These are phyloP conservation scores for Chrysotoxum bicinctum DNA, from an alignment of 2,888 invertebrate genomes.

Conservation along the genomic window DNA sequence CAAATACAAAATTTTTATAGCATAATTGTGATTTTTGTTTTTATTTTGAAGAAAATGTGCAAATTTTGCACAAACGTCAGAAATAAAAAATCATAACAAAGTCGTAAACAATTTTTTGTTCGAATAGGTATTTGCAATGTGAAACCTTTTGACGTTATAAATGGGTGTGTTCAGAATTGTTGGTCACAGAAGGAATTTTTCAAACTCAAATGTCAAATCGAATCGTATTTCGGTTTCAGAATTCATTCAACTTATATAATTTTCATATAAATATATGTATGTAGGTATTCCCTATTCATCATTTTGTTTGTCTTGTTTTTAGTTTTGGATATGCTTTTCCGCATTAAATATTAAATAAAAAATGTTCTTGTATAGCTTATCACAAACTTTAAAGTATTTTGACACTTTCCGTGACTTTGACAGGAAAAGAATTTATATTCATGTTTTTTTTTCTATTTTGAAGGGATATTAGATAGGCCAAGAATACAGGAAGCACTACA, in stretches of 20 bases:
- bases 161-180: slow-evolving; percentile 9
- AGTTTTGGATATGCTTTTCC: neutral
- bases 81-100: slow-evolving; percentile 26
- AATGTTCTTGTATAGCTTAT: neutral
- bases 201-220: slow-evolving; percentile 43
- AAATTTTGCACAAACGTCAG: slow-evolving; percentile 2
- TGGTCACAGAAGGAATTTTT: slow-evolving; percentile 14
- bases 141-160: neutral
- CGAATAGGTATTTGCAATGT: slow-evolving; percentile 42
- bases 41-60: slow-evolving; percentile 5
- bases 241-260: slow-evolving; percentile 40
- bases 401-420: neutral
- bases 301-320: neutral
- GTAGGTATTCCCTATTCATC: neutral
- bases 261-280: too few species aligned
- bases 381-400: neutral
- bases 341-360: neutral
- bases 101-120: slow-evolving; percentile 35
- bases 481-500: too few species aligned
- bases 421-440: neutral
- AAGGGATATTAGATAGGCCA: neutral
- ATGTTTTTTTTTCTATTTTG: too few species aligned
- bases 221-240: slow-evolving; percentile 47
- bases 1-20: neutral
- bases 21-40: neutral